Evolutionary conservation across 2,113 vertebrate genomes (phyloP), one percentile per base, ranked within the genome.

Genomic region (Brachypodius melanocephalos): DNA sequence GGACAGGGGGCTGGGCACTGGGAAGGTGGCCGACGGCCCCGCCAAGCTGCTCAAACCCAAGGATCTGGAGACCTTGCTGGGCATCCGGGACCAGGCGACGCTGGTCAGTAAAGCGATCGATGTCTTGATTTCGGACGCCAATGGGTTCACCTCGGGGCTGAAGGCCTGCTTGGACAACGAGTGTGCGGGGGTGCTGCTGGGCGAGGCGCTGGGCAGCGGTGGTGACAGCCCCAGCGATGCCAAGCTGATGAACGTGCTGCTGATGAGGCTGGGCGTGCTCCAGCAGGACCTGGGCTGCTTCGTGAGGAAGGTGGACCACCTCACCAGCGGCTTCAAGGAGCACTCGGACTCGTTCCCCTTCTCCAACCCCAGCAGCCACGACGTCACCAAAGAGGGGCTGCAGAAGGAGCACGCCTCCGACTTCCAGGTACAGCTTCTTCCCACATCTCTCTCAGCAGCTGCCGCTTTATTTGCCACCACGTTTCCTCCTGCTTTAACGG

Each of bases 101-200:
- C 97, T 99, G 38, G 98, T 99, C 97, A 98, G 98, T 96, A 99
- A 99, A 77, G 99, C 99, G 7, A 99, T 99, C 8, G 99, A 99
- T 14, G 96, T 99, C 45, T 96, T 99, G 91, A 99, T 98, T 76
- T 98, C 99, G 0, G 98, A 99, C 78, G 98, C 99, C 45, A 99
- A 98, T 2, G 99, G 99, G 94, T 99, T 99, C 81, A 98, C 97
- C 3, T 97, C 98, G 0, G 97, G 98, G 87, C 98, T 98, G 94
- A 99, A 98, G 93, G 98, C 98, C 20, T 98, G 98, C 67, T 71
- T 98, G 96, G 97, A 98, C 94, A 98, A 98, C 0, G 98, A 99
- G 62, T 98, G 98, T 7, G 85, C 82, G 0, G 98, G 98, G 79
- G 97, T 98, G 11, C 95, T 98, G 87, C 82, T 98, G 82, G 97